Evolutionary conservation across 2,113 vertebrate genomes (phyloP), one percentile per base, ranked within the genome.

Genomic region (Dendrocopos noguchii): DNA sequence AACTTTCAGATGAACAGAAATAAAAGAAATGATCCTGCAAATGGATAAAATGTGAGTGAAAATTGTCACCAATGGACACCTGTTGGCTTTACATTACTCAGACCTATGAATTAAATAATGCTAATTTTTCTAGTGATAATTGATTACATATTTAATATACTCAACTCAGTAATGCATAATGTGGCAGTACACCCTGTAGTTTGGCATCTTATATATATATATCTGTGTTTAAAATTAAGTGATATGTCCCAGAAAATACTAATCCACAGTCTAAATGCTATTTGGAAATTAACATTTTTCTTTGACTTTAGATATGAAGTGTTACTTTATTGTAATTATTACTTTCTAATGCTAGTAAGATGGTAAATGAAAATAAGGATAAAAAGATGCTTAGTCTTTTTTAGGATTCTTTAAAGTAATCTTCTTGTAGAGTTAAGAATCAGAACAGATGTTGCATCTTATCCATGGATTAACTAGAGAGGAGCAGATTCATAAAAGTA

Each of bases 1-100:
- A 87, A 60, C 53, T 86, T 95, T 73, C 39, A 84, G 15, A 64
- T 72, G 68, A 85, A 91, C 63, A 73, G 42, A 84, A 80, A 52
- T 52, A 50, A 50, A 4, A 95, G 79, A 86, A 50, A 33, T 24
- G 64, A 83, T 86, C 92, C 36, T 88, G 59, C 42, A 95, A 80
- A 89, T 67, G 64, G 64, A 13, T 70, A 90, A 91, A 80, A 75
- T 94, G 57, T 68, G 92, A 96, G 95, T 12, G 7, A 84, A 79
- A 60, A 95, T 92, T 90, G 25, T 80, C 87, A 93, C 81, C 79
- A 88, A 52, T 61, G 76, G 88, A 93, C 16, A 74, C 24, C 50
- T 71, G 68, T 85, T 85, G 75, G 82, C 31, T 87, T 88, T 82
- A 13, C 39, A 59, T 80, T 93, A 86, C 85, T 94, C 61, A 74